These are phyloP conservation scores for Geopemphigus sp. DNA, from an alignment of 1,140 invertebrate species.

Conservation along the genomic window DNA sequence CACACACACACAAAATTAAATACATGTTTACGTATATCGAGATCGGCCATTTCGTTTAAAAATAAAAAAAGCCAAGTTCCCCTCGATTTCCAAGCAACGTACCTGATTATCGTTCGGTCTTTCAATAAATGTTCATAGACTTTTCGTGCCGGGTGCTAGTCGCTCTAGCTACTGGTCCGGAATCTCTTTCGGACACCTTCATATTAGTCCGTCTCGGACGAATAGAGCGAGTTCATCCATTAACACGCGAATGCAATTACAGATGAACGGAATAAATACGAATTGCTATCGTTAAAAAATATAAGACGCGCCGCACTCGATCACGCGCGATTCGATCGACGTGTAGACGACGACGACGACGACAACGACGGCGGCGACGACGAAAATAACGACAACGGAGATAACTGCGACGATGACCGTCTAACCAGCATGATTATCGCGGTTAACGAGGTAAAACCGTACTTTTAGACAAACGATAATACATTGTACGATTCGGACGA, in stretches of 20 bases:
- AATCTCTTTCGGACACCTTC: neutral
- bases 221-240: neutral
- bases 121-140: conserved; percentile 34
- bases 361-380: no score
- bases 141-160: neutral
- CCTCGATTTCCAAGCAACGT: neutral
- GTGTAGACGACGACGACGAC: neutral
- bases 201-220: conserved; percentile 1
- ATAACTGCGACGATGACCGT: no score
- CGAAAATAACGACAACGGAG: no score
- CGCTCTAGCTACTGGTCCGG: neutral
- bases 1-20: no score
- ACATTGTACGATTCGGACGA: neutral
- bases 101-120: conserved; percentile 34
- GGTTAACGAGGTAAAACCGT: no score
- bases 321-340: conserved; percentile 7
- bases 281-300: no score
- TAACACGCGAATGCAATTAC: neutral
- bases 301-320: neutral
- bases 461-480: no score
- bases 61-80: no score
- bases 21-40: no score
- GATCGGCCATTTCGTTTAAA: no score
- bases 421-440: no score
- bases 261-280: no score